Evolutionary conservation across 2,888 invertebrate species (phyloP).

Genomic region (Bedellia somnulentella): DNA sequence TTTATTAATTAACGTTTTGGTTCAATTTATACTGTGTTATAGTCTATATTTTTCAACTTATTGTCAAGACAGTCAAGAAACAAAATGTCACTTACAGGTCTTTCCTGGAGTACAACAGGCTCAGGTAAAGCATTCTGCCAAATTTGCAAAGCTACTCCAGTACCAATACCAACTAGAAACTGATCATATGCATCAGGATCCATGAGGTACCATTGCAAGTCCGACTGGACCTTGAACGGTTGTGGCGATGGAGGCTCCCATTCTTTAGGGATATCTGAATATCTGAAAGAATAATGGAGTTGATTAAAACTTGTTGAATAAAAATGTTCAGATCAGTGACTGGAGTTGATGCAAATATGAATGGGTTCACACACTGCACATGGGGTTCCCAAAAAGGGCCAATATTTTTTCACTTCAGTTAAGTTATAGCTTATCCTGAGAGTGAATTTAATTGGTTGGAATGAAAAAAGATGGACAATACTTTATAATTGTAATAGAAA

Average conservation of each 20-base stretch:
- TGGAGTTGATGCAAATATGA: no score
- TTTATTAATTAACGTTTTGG: no score
- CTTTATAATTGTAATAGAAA: no score
- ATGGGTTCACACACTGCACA: no score
- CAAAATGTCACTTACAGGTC: conserved; percentile 70
- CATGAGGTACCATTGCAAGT: conserved; percentile 88
- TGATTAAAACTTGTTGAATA: no score
- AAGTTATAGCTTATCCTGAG: background rate
- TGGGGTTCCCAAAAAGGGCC: no score
- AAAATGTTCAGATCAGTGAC: background rate
- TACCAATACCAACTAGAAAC: conserved; percentile 86
- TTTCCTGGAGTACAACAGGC: conserved; percentile 77
- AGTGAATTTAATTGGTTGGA: background rate
- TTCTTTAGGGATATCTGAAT: conserved; percentile 85
- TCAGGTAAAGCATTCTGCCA: conserved; percentile 91
- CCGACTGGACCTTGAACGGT: conserved; percentile 89
- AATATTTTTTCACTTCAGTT: background rate
- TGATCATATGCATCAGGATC: conserved; percentile 97
- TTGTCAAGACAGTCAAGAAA: no score
- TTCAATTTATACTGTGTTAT: no score
- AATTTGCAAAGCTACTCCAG: conserved; percentile 77
- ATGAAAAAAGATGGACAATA: no score
- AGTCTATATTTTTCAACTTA: no score
- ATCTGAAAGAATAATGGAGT: conserved; percentile 39
- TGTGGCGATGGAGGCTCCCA: conserved; percentile 91